Evolutionary conservation across 2,113 vertebrate species (phyloP).

Genomic region (Datnioides undecimradiatus): DNA sequence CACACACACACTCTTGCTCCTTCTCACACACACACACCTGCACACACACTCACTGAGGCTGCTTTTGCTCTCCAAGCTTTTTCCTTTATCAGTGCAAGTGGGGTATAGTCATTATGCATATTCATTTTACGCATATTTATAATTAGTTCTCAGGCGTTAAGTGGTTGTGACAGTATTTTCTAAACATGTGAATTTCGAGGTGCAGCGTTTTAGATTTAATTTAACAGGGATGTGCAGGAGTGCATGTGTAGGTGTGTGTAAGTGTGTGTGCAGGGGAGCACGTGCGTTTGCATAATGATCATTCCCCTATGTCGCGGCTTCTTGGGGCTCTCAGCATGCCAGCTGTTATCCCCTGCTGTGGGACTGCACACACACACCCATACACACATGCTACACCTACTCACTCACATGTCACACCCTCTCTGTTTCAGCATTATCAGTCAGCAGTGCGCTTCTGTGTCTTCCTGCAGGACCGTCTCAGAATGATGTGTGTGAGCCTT

Average conservation of each 20-base stretch:
- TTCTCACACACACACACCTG: constrained; percentile 19
- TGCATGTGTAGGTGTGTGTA: constrained; percentile 7
- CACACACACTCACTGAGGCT: constrained; percentile 45
- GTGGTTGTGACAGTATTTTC: constrained; percentile 70
- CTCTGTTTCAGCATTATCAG: constrained; percentile 55
- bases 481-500: constrained; percentile 29
- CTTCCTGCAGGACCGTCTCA: constrained; percentile 13
- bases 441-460: constrained; percentile 36
- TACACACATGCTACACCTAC: constrained; percentile 39
- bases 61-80: constrained; percentile 74
- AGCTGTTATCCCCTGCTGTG: constrained; percentile 70
- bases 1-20: constrained; percentile 7
- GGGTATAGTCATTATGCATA: constrained; percentile 71
- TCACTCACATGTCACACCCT: constrained; percentile 54
- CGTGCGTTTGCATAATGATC: constrained; percentile 68
- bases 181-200: constrained; percentile 59
- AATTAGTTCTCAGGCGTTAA: constrained; percentile 72
- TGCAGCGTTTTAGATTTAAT: constrained; percentile 44
- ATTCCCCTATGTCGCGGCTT: constrained; percentile 38
- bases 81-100: constrained; percentile 69
- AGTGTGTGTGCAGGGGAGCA: neutral
- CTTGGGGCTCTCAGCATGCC: constrained; percentile 59
- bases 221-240: constrained; percentile 27
- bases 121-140: constrained; percentile 76
- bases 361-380: constrained; percentile 14